These are phyloP conservation scores for Syngnathus acus DNA, from an alignment of 2,797 vertebrate species.

Conservation along the genomic window DNA sequence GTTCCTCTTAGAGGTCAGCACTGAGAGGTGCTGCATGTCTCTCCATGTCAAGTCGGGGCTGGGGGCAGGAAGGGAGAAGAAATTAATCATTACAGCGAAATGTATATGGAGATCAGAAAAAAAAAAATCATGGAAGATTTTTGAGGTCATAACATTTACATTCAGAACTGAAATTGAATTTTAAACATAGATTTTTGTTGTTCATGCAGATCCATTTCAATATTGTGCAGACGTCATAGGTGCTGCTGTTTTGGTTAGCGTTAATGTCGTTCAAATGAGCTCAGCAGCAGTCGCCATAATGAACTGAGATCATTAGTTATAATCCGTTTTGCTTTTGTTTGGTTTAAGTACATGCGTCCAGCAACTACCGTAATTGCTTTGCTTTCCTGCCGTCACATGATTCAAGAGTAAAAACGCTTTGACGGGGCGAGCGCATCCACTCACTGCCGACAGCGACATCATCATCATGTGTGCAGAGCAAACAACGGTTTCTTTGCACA, in stretches of 20 bases:
- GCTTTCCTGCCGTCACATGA: slow-evolving; percentile 3
- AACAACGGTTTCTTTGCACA: slow-evolving; percentile 61
- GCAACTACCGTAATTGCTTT: background rate
- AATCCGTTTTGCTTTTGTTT: background rate
- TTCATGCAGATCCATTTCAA: no score
- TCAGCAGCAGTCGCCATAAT: background rate
- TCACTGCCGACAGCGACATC: slow-evolving; percentile 54
- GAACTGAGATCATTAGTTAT: background rate
- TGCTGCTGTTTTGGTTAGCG: background rate
- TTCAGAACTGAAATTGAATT: no score
- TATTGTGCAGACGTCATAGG: background rate
- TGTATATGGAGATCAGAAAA: no score
- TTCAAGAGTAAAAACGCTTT: slow-evolving; percentile 55
- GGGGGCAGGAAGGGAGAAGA: slow-evolving; percentile 4
- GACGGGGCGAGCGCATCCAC: slow-evolving; percentile 44
- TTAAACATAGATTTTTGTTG: no score
- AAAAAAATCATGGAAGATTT: no score
- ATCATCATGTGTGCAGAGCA: slow-evolving; percentile 69
- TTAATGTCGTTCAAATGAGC: background rate
- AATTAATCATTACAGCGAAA: background rate
- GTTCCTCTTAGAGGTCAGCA: slow-evolving; percentile 97
- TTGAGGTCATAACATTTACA: no score
- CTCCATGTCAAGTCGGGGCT: slow-evolving; percentile 91
- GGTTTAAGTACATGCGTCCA: background rate
- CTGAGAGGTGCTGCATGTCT: slow-evolving; percentile 95